phyloP scores from a whole-genome alignment of 2,888 invertebrate species.

The Hirudinaria manillensis region DNA sequence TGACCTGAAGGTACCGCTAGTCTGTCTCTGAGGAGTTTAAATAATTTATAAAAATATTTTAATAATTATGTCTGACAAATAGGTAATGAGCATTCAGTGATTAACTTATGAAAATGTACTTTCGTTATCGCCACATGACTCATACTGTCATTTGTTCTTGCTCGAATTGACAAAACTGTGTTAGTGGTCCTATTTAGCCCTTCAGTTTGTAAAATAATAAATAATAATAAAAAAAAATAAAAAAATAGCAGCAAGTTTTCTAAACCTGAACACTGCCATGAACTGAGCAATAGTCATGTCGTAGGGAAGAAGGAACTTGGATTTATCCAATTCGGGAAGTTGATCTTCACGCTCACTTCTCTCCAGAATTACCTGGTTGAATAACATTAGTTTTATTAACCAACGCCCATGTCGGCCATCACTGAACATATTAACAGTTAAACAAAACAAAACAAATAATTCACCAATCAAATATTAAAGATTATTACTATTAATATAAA shows the following conservation, averaged over 20 bases:
- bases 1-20: slow-evolving; percentile 64
- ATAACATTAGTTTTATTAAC: background rate
- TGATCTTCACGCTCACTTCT: slow-evolving; percentile 71
- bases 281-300: slow-evolving; percentile 84
- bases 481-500: background rate
- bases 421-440: background rate
- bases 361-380: slow-evolving; percentile 71
- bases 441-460: background rate
- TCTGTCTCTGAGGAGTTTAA: slow-evolving; percentile 56
- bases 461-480: background rate
- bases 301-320: slow-evolving; percentile 80
- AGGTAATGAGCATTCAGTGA: background rate
- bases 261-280: slow-evolving; percentile 73
- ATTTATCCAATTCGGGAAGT: slow-evolving; percentile 73
- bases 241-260: slow-evolving; percentile 7
- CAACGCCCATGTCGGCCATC: background rate
- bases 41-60: slow-evolving; percentile 22
- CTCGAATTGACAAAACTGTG: too few species aligned
- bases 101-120: too few species aligned
- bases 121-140: too few species aligned
- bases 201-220: background rate
- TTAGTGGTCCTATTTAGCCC: background rate
- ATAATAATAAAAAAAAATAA: slow-evolving; percentile 11
- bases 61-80: slow-evolving; percentile 4
- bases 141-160: too few species aligned